These are phyloP conservation scores for Scaptomyza parva DNA, from an alignment of 2,888 invertebrate genomes.

Conservation along the genomic window DNA sequence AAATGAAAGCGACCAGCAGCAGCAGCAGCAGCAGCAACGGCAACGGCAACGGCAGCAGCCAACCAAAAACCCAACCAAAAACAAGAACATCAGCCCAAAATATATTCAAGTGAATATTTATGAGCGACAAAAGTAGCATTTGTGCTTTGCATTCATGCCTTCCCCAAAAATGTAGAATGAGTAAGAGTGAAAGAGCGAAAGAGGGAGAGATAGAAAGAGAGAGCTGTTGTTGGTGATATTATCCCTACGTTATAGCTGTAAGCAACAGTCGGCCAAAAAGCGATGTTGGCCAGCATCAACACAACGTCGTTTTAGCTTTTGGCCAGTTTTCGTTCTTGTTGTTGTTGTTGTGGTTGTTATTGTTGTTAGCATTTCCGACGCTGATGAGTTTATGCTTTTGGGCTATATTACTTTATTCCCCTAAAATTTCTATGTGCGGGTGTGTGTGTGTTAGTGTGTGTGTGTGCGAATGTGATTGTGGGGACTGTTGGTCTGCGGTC, in stretches of 20 bases:
- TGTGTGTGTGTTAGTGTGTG: conserved; percentile 24
- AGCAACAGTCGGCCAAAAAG: conserved; percentile 67
- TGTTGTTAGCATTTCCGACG: conserved; percentile 74
- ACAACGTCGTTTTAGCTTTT: conserved; percentile 57
- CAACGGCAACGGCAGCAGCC: conserved; percentile 19
- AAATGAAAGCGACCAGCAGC: conserved; percentile 56
- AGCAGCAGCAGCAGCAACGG: conserved; percentile 22
- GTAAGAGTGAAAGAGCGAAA: conserved; percentile 1
- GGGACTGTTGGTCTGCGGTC: conserved; percentile 52
- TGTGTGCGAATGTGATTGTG: conserved; percentile 19
- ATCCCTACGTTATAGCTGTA: conserved; percentile 44
- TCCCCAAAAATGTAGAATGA: conserved; percentile 36
- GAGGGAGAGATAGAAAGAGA: neutral
- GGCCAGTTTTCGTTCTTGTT: conserved; percentile 30
- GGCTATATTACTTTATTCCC: conserved; percentile 77
- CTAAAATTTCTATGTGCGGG: conserved; percentile 23
- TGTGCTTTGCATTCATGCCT: conserved; percentile 73
- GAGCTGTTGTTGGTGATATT: conserved; percentile 15
- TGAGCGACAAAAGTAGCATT: conserved; percentile 81
- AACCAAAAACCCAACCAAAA: conserved; percentile 23
- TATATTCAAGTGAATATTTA: conserved; percentile 82
- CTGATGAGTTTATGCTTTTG: conserved; percentile 80
- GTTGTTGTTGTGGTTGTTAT: conserved; percentile 37
- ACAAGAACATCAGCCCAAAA: conserved; percentile 38
- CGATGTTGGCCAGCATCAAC: conserved; percentile 53